Conservation (phyloP, 2,797 vertebrate genomes). For the Luscinia luscinia region DNA sequence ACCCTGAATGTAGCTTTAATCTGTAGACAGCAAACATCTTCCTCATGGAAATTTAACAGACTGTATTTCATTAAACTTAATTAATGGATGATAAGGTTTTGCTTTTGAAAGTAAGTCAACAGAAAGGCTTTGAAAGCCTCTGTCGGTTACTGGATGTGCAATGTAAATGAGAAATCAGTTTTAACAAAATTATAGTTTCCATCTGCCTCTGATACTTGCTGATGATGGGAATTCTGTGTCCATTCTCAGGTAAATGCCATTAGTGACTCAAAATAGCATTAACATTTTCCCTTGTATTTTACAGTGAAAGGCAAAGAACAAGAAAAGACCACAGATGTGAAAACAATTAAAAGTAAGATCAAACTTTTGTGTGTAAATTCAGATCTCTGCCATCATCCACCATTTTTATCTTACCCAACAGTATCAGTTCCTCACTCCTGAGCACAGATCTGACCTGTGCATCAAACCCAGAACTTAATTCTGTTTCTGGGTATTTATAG, state of each 20-base stretch:
- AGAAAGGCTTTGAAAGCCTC: not conserved
- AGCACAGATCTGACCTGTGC: not conserved
- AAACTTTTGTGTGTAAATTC: not conserved
- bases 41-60: not conserved
- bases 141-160: not conserved
- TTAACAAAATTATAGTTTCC: not conserved
- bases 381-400: not conserved
- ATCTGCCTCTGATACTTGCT: not conserved
- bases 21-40: not conserved
- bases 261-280: slow-evolving; percentile 3
- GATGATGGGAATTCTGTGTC: not conserved
- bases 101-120: not conserved
- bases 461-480: not conserved
- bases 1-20: not conserved
- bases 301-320: slow-evolving; percentile 96
- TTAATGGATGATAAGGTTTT: not conserved
- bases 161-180: not conserved
- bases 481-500: slow-evolving; percentile 35
- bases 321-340: slow-evolving; percentile 87
- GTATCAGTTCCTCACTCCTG: not conserved
- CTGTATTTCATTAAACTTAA: not conserved
- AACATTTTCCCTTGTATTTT: slow-evolving; percentile 63
- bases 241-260: not conserved
- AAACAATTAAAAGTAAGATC: slow-evolving; percentile 87
- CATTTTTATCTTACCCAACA: not conserved